Base-by-base conservation (phyloP, 2,888 invertebrate genomes). In the Leucoma salicis region DNA sequence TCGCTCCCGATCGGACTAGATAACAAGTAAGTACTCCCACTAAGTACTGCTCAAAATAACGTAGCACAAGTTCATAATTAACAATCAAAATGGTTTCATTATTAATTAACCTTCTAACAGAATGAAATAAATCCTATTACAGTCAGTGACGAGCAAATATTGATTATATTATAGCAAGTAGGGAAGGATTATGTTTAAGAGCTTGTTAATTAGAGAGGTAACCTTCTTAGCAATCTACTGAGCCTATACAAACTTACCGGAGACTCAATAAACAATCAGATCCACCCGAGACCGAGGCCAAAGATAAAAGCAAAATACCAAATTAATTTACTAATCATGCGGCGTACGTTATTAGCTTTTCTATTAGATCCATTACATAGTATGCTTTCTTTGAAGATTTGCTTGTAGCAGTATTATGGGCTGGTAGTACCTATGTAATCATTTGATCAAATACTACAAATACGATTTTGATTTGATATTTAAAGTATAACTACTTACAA, bases 171-270 rank as follows among this genome's bases (percentile, higher is more conserved):
- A 75, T 59, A 73, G 53, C 65, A 67, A 70, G 70, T 70, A 74
- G 61, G 64, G 63, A 64, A 62, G 79, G 80, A 83, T 85, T 84
- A 82, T 74, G 67, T 75, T 59, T 78, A 77, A 80, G 78, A 80
- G 79, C 77, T 73, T 73, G 70, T 80, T 87, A 83, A 87, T 84
- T 84, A 79, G 69, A 71, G 70, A 75, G 74, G 77, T 80, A 84
- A 78, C 79, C 78, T 76, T 69, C 70, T 76, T 73, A 78, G 74
- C 75, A 74, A 74, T 74, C 71, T 66, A 53, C 58, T 65, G 74
- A 79, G 87, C 85, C 86, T 87, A 74, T 74, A 69, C 70, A 78
- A 82, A 86, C 84, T 84, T 63, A 66, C 64, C 67, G 39, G 53
- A 68, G 74, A 74, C 65, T 76, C 72, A 63, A 74, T 68, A 69